A percentile compares a stretch with the other conserved stretches of the same genome.
These are phyloP conservation scores for Acrocephalus arundinaceus DNA, from an alignment of 2,113 vertebrate genomes.

Conservation along the genomic window DNA sequence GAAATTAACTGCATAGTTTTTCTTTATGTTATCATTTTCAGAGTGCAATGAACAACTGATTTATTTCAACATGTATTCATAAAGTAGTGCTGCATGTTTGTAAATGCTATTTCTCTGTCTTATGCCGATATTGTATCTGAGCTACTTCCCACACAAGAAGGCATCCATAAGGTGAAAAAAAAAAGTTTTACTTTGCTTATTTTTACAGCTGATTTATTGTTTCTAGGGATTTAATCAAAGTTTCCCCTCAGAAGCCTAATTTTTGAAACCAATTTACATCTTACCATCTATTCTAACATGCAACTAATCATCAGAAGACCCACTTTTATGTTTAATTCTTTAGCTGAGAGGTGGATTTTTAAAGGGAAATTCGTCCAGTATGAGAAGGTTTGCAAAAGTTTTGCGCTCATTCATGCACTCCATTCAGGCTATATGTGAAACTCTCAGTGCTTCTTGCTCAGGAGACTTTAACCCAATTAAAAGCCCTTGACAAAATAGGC, in stretches of 20 bases:
- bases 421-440: background rate
- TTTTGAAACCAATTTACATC: slow-evolving; percentile 53
- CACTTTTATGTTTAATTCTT: background rate
- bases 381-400: background rate
- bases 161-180: background rate
- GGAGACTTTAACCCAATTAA: slow-evolving; percentile 21
- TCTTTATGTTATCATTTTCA: slow-evolving; percentile 30
- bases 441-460: background rate
- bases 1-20: slow-evolving; percentile 40
- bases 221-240: slow-evolving; percentile 63
- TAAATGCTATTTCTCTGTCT: background rate
- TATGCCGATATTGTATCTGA: background rate
- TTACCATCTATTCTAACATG: slow-evolving; percentile 23
- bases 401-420: background rate
- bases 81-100: slow-evolving; percentile 5
- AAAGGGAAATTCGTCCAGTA: background rate
- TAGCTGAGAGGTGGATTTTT: background rate
- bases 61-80: slow-evolving; percentile 3
- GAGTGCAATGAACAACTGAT: background rate
- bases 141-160: background rate
- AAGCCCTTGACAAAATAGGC: slow-evolving; percentile 7
- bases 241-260: slow-evolving; percentile 27
- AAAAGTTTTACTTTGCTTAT: background rate
- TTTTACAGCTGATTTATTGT: slow-evolving; percentile 38
- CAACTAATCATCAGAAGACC: slow-evolving; percentile 2